phyloP scores from a whole-genome alignment of 2,113 vertebrate genomes.

The Daboia siamensis region DNA sequence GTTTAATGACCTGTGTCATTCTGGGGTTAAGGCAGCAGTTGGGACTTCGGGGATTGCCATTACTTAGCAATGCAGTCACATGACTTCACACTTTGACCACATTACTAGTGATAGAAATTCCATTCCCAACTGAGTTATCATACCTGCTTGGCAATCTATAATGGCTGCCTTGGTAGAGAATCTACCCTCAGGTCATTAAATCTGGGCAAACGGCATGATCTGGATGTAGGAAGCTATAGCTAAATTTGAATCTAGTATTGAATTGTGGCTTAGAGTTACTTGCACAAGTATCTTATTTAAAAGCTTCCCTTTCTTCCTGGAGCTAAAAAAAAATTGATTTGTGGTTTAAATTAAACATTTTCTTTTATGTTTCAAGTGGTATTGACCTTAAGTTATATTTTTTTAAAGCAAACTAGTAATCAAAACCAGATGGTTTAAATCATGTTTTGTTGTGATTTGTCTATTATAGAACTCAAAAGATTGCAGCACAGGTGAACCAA shows the following conservation, averaged over 20 bases:
- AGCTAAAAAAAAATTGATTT: neutral
- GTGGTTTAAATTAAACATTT: neutral
- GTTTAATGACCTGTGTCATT: neutral
- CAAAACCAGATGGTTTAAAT: neutral
- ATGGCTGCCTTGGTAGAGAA: neutral
- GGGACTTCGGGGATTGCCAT: neutral
- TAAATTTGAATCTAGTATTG: neutral
- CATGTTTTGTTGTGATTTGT: neutral
- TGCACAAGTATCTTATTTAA: neutral
- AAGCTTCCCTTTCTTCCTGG: neutral
- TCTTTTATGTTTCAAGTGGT: neutral
- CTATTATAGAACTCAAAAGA: neutral
- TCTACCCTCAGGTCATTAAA: neutral
- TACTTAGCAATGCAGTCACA: neutral
- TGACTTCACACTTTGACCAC: neutral
- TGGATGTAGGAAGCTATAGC: neutral
- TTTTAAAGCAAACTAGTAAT: neutral
- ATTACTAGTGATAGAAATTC: neutral
- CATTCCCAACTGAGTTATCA: neutral
- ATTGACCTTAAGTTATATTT: neutral
- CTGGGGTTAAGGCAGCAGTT: neutral
- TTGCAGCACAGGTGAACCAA: neutral
- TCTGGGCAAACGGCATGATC: neutral
- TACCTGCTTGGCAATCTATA: neutral
- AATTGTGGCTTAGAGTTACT: neutral